Evolutionary conservation across 2,797 vertebrate genomes (phyloP).

Genomic region (Distichodus sexfasciatus): DNA sequence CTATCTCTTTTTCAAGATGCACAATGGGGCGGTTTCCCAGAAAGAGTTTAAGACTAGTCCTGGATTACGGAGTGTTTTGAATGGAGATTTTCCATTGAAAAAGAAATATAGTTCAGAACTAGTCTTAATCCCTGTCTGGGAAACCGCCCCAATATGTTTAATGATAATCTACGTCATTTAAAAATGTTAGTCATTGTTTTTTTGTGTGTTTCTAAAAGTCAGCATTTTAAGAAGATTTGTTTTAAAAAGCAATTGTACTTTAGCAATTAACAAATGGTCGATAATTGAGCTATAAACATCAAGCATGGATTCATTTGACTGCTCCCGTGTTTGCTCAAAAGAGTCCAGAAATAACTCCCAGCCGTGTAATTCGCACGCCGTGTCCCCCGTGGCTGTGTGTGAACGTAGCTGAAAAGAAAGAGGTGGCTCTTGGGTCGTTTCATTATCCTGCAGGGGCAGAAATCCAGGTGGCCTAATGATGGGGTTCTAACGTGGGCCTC

Average conservation of each 20-base stretch:
- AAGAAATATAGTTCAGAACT: too few species aligned
- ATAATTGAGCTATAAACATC: background rate
- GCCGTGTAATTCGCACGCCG: constrained; percentile 13
- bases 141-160: too few species aligned
- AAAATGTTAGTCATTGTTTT: too few species aligned
- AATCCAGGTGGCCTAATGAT: constrained; percentile 19
- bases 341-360: background rate
- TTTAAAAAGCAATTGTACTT: background rate
- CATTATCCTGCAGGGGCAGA: constrained; percentile 28
- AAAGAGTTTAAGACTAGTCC: too few species aligned
- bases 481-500: constrained; percentile 8
- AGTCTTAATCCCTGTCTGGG: too few species aligned
- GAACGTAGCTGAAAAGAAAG: constrained; percentile 6
- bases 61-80: too few species aligned
- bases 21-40: too few species aligned
- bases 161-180: too few species aligned
- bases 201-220: too few species aligned
- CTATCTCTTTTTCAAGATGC: too few species aligned
- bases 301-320: constrained; percentile 4
- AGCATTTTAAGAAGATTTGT: too few species aligned
- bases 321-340: background rate
- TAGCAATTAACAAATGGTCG: background rate
- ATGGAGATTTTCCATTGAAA: too few species aligned
- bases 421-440: constrained; percentile 13
- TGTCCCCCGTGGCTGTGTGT: background rate